phyloP scores from a whole-genome alignment of 2,797 vertebrate species.

The Brachyalestes nurse region DNA sequence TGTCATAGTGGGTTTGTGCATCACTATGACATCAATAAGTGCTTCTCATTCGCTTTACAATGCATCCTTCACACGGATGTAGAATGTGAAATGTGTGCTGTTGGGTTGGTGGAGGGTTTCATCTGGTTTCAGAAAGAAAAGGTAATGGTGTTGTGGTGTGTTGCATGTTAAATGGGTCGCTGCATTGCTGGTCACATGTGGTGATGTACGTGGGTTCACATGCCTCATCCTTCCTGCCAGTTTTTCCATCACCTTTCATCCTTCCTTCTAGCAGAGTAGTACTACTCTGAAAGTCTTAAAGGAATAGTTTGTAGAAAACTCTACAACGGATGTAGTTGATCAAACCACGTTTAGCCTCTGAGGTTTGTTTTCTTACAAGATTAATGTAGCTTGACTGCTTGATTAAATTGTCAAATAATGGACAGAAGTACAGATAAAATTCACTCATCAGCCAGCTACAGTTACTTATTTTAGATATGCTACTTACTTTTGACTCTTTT shows the following conservation, averaged over 20 bases:
- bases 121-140: no score
- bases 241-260: background rate
- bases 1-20: background rate
- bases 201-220: background rate
- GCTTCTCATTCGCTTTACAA: background rate
- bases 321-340: background rate
- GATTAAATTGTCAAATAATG: background rate
- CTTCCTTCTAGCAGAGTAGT: background rate
- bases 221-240: background rate
- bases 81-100: no score
- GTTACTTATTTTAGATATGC: background rate
- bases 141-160: background rate
- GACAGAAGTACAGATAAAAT: background rate
- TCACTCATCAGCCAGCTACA: background rate
- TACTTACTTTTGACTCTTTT: background rate
- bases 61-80: background rate
- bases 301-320: background rate
- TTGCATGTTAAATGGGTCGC: conserved; percentile 19
- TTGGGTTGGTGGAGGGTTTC: background rate
- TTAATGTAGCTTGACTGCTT: no score
- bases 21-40: background rate
- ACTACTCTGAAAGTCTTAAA: background rate
- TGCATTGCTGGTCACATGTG: background rate
- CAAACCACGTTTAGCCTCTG: background rate
- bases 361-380: no score